Percentiles rank a stretch among this genome's conserved stretches.
Conservation (phyloP, 2,113 vertebrate genomes). For the Hirundichthys speculiger region DNA sequence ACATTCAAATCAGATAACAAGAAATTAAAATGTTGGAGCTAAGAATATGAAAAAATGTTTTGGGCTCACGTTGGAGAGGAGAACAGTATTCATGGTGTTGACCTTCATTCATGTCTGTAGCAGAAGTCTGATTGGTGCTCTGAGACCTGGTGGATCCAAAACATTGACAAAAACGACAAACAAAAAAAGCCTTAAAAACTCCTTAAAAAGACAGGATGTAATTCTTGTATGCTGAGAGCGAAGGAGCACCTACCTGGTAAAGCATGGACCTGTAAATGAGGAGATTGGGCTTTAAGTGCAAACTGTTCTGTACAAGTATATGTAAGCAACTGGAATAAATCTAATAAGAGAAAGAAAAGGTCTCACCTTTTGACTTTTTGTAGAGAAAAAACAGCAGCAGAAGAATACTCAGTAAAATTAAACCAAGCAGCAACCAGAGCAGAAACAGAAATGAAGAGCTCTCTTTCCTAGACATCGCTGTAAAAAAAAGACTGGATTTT, state of each 20-base stretch:
- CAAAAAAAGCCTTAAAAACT: neutral
- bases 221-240: neutral
- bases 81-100: neutral
- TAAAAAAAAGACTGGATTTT: neutral
- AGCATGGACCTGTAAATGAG: conserved; percentile 16
- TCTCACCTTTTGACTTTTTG: conserved; percentile 39
- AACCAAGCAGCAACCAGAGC: neutral
- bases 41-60: neutral
- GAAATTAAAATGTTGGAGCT: neutral
- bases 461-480: accelerated
- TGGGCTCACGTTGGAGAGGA: neutral
- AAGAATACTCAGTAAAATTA: neutral
- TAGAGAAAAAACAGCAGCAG: conserved; percentile 1
- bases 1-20: neutral
- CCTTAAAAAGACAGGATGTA: neutral
- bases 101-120: conserved; percentile 8
- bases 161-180: neutral
- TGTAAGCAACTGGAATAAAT: too few species aligned
- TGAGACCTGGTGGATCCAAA: neutral
- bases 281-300: neutral
- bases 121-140: conserved; percentile 1
- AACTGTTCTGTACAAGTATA: too few species aligned
- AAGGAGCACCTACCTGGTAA: neutral
- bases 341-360: neutral
- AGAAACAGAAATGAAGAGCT: neutral